These are phyloP conservation scores for Anguilla japonica DNA, from an alignment of 2,113 vertebrate species.

Conservation along the genomic window DNA sequence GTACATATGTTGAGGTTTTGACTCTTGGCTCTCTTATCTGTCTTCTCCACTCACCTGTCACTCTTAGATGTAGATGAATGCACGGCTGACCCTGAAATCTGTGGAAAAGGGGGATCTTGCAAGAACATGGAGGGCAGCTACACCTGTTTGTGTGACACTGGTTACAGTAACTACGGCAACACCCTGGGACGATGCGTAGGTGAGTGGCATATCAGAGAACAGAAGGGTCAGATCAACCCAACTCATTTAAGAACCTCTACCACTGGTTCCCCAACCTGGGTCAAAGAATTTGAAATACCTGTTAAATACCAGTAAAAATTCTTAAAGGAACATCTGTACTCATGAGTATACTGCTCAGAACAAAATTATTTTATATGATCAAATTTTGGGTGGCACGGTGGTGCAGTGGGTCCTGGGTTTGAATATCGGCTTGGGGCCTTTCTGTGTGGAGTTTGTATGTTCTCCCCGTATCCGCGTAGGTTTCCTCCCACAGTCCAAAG, in stretches of 20 bases:
- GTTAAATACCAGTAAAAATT: no score
- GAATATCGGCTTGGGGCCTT: no score
- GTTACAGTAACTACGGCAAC: conserved; percentile 61
- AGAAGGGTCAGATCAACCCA: neutral
- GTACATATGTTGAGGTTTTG: neutral
- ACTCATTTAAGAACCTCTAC: neutral
- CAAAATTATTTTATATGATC: no score
- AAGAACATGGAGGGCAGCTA: conserved; percentile 56
- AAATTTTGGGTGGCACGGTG: no score
- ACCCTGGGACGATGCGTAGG: conserved; percentile 56
- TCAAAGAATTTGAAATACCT: no score
- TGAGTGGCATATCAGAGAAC: conserved; percentile 32
- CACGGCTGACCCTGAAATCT: conserved; percentile 27
- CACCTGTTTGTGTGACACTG: conserved; percentile 55
- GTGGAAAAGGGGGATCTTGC: conserved; percentile 55
- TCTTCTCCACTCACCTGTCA: neutral
- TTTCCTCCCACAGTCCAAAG: no score
- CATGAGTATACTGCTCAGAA: no score
- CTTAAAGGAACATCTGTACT: no score
- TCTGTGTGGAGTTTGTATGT: no score
- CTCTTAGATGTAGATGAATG: conserved; percentile 67
- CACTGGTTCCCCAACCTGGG: neutral
- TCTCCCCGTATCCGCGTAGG: no score
- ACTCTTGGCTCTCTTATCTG: neutral
- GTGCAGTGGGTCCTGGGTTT: no score